Conservation (phyloP, 2,113 vertebrate species). For the Platichthys flesus region DNA sequence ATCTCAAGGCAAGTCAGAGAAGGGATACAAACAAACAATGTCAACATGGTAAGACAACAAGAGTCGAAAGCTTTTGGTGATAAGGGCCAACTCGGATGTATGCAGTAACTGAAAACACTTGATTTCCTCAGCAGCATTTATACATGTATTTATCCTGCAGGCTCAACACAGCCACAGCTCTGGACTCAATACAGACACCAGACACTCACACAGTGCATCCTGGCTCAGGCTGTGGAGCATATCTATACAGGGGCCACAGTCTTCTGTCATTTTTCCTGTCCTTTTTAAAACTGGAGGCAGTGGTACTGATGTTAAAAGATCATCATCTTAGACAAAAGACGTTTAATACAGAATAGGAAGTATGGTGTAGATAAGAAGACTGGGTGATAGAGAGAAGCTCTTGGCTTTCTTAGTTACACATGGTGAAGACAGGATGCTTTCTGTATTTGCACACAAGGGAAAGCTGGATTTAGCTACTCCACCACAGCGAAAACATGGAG, state of each 20-base stretch:
- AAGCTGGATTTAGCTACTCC: slow-evolving; percentile 15
- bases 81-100: too few relatives aligned
- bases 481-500: slow-evolving; percentile 13
- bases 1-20: too few relatives aligned
- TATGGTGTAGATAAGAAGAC: not conserved
- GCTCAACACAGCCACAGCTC: too few relatives aligned
- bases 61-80: too few relatives aligned
- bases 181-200: slow-evolving; percentile 1
- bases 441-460: slow-evolving; percentile 24
- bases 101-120: too few relatives aligned
- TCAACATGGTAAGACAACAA: too few relatives aligned
- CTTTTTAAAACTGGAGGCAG: slow-evolving; percentile 33
- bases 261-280: slow-evolving; percentile 13
- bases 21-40: too few relatives aligned
- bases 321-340: slow-evolving; percentile 13
- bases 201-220: not conserved
- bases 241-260: slow-evolving; percentile 23
- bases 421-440: not conserved
- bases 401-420: not conserved
- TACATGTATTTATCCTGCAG: too few relatives aligned
- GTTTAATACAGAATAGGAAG: slow-evolving; percentile 16
- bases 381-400: not conserved
- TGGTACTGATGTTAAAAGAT: slow-evolving; percentile 25
- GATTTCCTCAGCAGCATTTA: not conserved
- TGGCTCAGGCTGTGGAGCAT: not conserved